These are phyloP conservation scores for Rhinoderma darwinii DNA, from an alignment of 2,113 vertebrate genomes.

Conservation along the genomic window DNA sequence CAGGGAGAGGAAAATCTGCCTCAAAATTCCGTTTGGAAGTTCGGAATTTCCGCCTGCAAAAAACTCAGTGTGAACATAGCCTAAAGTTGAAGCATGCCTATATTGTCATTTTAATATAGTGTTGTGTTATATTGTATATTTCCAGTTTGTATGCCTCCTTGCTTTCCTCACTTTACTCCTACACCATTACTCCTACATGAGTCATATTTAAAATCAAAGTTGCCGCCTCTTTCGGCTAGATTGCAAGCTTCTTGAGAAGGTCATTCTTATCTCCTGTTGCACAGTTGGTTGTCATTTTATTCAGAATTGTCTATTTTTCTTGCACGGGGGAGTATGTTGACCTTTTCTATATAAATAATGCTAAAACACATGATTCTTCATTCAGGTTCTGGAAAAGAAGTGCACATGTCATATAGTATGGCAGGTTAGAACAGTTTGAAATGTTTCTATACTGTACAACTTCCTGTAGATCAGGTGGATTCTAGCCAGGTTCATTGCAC, in stretches of 20 bases:
- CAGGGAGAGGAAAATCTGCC: too few species aligned
- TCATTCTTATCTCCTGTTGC: slow-evolving; percentile 6
- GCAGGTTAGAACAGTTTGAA: neutral
- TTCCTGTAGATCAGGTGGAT: neutral
- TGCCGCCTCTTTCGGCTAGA: neutral
- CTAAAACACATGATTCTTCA: neutral
- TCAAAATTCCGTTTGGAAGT: too few species aligned
- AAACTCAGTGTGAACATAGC: too few species aligned
- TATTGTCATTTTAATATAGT: neutral
- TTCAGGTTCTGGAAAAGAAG: neutral
- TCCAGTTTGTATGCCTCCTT: neutral
- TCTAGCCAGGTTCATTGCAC: neutral
- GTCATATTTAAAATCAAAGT: neutral
- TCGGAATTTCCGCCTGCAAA: too few species aligned
- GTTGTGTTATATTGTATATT: neutral
- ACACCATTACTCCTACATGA: slow-evolving; percentile 23
- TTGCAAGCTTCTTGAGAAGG: slow-evolving; percentile 25
- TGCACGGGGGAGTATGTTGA: neutral
- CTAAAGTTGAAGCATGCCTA: neutral
- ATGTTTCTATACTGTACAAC: neutral
- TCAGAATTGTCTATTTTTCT: slow-evolving; percentile 2
- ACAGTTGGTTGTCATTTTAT: neutral
- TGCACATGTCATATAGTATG: neutral
- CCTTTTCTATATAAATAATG: slow-evolving; percentile 3
- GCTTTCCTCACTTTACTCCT: slow-evolving; percentile 16